Evolutionary conservation across 2,888 invertebrate genomes (phyloP).

Genomic region (Syrphus vitripennis): DNA sequence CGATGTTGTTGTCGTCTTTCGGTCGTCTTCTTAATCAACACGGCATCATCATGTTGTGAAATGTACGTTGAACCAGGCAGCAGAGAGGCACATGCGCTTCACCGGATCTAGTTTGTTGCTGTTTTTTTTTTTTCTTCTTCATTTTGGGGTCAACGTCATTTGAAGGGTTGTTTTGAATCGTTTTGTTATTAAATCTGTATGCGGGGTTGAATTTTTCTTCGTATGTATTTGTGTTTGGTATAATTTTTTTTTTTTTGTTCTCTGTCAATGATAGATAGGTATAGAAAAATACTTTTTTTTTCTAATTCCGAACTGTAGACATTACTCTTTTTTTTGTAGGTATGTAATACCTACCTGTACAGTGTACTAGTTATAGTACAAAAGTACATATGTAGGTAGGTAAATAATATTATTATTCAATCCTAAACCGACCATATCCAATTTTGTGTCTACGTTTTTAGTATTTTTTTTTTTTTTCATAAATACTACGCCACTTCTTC

Average conservation of each 20-base stretch:
- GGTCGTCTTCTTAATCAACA: slow-evolving; percentile 10
- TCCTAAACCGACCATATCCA: slow-evolving; percentile 15
- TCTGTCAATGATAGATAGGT: slow-evolving; percentile 6
- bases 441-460: slow-evolving; percentile 33
- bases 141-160: slow-evolving; percentile 79
- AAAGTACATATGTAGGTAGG: no score
- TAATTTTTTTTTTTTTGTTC: slow-evolving; percentile 15
- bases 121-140: slow-evolving; percentile 51
- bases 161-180: slow-evolving; percentile 76
- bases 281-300: background rate
- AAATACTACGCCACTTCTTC: background rate
- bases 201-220: background rate
- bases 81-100: slow-evolving; percentile 67
- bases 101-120: slow-evolving; percentile 70
- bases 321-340: background rate
- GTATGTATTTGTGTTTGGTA: background rate
- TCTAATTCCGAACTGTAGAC: background rate
- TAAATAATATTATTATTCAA: slow-evolving; percentile 2
- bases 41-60: slow-evolving; percentile 49
- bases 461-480: background rate
- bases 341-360: no score
- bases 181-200: slow-evolving; percentile 33
- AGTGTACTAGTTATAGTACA: no score
- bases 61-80: slow-evolving; percentile 59
- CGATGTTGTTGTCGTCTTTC: background rate